Conservation (phyloP, 2,888 invertebrate genomes). For the Tipula unca region DNA sequence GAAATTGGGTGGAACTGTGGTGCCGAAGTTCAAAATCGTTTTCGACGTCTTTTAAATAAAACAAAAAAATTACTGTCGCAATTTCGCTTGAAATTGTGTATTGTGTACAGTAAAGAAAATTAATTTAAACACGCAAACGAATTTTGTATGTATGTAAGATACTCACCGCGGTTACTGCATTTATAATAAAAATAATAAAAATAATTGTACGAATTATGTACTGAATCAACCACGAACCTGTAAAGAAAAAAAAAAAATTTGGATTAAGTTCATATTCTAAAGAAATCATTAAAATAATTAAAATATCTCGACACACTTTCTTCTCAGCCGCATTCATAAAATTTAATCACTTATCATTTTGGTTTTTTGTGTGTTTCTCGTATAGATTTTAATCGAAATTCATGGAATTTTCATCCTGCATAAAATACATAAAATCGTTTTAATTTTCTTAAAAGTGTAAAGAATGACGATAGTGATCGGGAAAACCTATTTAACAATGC, state of each 20-base stretch:
- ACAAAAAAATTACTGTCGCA: neutral
- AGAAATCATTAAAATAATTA: slow-evolving; percentile 14
- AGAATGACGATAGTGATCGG: neutral
- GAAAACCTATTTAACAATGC: neutral
- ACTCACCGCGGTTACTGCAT: neutral
- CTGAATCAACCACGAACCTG: neutral
- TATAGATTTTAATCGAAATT: neutral
- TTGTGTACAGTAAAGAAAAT: no score
- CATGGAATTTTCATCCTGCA: neutral
- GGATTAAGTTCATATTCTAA: neutral
- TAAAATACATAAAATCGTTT: neutral
- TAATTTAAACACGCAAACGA: neutral
- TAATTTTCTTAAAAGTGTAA: neutral
- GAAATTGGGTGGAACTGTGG: neutral
- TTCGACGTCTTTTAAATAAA: neutral
- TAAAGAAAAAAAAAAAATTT: neutral
- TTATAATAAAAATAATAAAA: no score
- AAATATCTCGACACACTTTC: neutral
- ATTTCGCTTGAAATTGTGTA: neutral
- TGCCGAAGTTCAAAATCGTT: neutral
- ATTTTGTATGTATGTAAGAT: neutral
- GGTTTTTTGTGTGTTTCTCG: neutral
- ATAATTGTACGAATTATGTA: neutral
- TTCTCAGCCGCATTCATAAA: neutral
- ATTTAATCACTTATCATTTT: neutral